A percentile compares a stretch with the other conserved stretches of the same genome.
These are phyloP conservation scores for Brachionus paranguensis DNA, from an alignment of 1,140 invertebrate species.

Conservation along the genomic window DNA sequence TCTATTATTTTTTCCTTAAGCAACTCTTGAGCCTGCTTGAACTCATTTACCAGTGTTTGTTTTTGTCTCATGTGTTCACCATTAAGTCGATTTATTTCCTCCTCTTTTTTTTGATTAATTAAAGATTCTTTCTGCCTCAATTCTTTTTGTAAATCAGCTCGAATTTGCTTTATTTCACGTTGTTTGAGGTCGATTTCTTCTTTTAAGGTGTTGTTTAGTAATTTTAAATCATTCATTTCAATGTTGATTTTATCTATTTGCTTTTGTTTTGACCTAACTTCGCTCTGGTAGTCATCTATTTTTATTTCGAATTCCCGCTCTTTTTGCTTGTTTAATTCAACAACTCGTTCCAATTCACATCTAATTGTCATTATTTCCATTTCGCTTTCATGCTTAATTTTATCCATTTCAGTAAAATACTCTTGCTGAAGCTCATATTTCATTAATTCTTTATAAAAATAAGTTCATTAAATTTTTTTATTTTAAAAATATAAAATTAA, in stretches of 20 bases:
- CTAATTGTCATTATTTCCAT: constrained; percentile 47
- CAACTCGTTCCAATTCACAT: constrained; percentile 50
- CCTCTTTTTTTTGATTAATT: constrained; percentile 43
- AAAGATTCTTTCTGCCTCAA: constrained; percentile 47
- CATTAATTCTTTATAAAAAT: constrained; percentile 38
- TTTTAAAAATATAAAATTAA: background rate
- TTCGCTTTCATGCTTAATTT: constrained; percentile 43
- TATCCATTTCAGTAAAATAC: constrained; percentile 45
- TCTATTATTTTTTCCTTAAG: constrained; percentile 54
- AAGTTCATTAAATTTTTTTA: background rate
- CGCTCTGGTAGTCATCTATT: constrained; percentile 49
- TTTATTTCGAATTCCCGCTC: constrained; percentile 49
- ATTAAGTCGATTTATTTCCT: constrained; percentile 45
- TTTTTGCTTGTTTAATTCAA: constrained; percentile 54
- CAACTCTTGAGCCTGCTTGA: constrained; percentile 51
- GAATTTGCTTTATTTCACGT: constrained; percentile 47
- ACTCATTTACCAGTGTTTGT: constrained; percentile 50
- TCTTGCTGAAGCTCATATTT: constrained; percentile 45
- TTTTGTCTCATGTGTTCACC: constrained; percentile 47
- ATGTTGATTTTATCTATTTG: constrained; percentile 46
- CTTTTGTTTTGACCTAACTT: constrained; percentile 48
- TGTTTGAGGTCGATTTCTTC: constrained; percentile 38
- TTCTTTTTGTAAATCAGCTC: constrained; percentile 46
- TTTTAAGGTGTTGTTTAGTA: constrained; percentile 1
- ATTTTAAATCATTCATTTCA: constrained; percentile 47